Conservation (phyloP, 2,888 invertebrate genomes). For the Caenorhabditis macrosperma region DNA sequence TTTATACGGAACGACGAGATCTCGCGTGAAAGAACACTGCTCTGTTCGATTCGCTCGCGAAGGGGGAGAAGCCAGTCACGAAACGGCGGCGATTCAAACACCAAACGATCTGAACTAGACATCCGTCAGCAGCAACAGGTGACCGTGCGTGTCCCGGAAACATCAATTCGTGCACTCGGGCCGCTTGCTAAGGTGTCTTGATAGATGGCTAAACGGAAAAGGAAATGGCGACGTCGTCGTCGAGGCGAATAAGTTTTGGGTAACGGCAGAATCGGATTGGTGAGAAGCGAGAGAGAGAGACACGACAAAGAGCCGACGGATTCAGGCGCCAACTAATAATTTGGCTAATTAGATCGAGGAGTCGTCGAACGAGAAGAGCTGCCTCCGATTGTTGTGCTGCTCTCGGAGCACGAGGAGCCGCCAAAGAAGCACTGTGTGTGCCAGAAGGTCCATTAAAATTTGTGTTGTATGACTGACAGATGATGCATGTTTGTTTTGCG, state of each 20-base stretch:
- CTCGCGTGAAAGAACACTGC: neutral
- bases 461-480: neutral
- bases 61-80: neutral
- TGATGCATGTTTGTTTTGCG: slow-evolving; percentile 12
- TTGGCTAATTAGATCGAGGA: slow-evolving; percentile 33
- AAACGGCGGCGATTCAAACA: slow-evolving; percentile 2
- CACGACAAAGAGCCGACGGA: neutral
- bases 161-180: neutral
- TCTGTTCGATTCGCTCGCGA: neutral
- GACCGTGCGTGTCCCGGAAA: slow-evolving; percentile 21
- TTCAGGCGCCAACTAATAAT: slow-evolving; percentile 23
- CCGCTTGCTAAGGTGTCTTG: neutral
- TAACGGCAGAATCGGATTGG: neutral
- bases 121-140: slow-evolving; percentile 6
- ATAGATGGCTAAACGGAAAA: neutral
- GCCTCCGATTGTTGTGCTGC: slow-evolving; percentile 5
- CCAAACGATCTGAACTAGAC: neutral
- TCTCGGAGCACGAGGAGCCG: too few relatives aligned
- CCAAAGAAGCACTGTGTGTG: neutral
- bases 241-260: neutral
- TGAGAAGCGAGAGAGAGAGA: neutral
- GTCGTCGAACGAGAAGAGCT: neutral
- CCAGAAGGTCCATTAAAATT: slow-evolving; percentile 16
- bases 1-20: neutral
- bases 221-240: neutral